Conservation (phyloP, 2,113 vertebrate genomes). For the Mustela lutreola region DNA sequence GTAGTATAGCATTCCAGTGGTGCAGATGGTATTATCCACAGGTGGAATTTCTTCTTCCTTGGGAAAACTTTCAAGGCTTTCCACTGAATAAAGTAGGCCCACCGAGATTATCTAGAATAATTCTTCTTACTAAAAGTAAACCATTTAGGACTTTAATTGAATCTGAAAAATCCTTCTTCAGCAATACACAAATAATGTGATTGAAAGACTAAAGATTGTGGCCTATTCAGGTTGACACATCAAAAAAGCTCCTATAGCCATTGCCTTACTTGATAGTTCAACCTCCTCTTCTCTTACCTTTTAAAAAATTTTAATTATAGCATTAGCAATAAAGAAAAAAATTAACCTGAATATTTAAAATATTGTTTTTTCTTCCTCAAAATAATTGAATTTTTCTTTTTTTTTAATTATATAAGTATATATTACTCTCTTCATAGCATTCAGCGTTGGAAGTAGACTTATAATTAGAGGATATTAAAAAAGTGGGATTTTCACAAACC, state of each 20-base stretch:
- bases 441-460: neutral
- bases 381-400: neutral
- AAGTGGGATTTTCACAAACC: neutral
- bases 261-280: neutral
- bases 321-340: neutral
- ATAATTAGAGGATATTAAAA: neutral
- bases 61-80: neutral
- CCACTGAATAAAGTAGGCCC: neutral
- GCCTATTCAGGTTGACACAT: neutral
- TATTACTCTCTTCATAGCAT: neutral
- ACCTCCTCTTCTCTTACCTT: neutral
- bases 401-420: neutral
- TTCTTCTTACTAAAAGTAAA: neutral
- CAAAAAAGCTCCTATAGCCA: neutral
- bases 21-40: neutral
- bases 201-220: neutral
- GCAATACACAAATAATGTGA: neutral
- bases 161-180: neutral
- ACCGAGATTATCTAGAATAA: neutral
- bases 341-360: neutral
- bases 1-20: accelerated
- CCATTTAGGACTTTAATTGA: neutral
- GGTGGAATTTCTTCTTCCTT: neutral
- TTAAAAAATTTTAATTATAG: neutral
- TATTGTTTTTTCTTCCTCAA: neutral